phyloP scores from a whole-genome alignment of 2,888 invertebrate genomes.

The Athalia rosae region DNA sequence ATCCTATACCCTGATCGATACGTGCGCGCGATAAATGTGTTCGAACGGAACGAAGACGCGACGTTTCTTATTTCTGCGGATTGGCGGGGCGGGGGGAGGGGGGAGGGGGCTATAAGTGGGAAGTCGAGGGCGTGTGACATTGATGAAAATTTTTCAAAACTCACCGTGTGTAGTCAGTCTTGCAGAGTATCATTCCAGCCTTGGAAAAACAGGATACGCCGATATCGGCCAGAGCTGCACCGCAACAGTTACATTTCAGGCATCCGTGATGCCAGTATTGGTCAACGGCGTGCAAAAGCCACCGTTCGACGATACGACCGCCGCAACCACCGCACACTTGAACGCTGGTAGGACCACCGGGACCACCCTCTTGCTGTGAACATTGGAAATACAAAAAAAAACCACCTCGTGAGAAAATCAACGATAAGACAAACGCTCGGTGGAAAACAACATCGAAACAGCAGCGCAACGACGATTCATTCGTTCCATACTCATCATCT shows the following conservation, averaged over 20 bases:
- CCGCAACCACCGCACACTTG: constrained; percentile 94
- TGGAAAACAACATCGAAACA: too few species aligned
- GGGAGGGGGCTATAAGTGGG: too few species aligned
- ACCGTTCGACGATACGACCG: constrained; percentile 93
- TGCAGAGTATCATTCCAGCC: constrained; percentile 95
- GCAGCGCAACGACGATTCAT: too few species aligned
- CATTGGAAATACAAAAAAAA: neutral
- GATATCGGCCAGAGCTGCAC: constrained; percentile 91
- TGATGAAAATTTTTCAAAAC: constrained; percentile 61
- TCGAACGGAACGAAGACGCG: constrained; percentile 25
- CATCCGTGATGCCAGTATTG: constrained; percentile 97
- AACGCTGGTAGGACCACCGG: constrained; percentile 72
- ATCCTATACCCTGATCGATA: constrained; percentile 55
- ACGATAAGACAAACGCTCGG: too few species aligned
- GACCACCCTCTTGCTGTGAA: constrained; percentile 69
- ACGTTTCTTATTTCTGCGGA: neutral
- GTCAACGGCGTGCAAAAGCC: constrained; percentile 93
- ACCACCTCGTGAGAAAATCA: neutral
- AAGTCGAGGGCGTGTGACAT: neutral
- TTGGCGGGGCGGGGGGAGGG: too few species aligned
- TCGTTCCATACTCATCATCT: too few species aligned
- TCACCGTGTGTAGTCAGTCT: constrained; percentile 96
- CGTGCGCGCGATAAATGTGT: constrained; percentile 38
- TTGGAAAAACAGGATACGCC: constrained; percentile 94
- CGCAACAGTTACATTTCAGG: constrained; percentile 94